Base-by-base conservation (phyloP, 2,113 vertebrate genomes). In the Archocentrus centrarchus region DNA sequence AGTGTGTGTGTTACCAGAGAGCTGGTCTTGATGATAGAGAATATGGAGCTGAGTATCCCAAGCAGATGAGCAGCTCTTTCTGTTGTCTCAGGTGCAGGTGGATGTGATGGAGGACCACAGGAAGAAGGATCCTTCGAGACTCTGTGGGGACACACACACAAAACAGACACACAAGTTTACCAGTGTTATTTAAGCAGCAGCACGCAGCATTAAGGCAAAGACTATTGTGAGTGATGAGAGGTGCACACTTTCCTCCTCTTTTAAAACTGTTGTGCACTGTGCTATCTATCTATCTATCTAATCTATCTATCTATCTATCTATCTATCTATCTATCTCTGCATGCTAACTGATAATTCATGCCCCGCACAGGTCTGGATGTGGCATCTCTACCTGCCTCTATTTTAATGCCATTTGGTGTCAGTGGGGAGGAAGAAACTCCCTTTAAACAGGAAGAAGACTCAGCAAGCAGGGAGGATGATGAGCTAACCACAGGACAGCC, bases 31-130 rank as follows among this genome's bases (percentile, higher is more conserved):
- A 99, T 97, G 55, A 98, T 98, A 59, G 98, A 99, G 95, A 99
- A 99, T 84, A 99, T 99, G 86, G 97, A 99, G 95, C 97, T 97
- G 70, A 99, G 98, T 81, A 99, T 99, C 57, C 98, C 98, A 61
- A 99, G 93, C 98, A 99, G 94, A 99, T 98, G 2, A 99, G 97
- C 50, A 99, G 96, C 92, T 99, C 98, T 76, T 99, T 99, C 96
- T 99, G 98, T 91, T 99, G 98, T 44, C 98, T 96, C 66, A 99
- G 95, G 85, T 99, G 98, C 50, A 99, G 97, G 93, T 99, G 98
- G 89, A 99, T 98, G 92, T 99, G 98, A 94, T 99, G 98, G 4
- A 99, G 97, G 53, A 99, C 98, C 59, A 99, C 98, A 9, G 98
- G 98, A 10, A 99, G 96, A 59, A 99, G 95, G 91, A 99, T 98